Evolutionary conservation across 1,140 invertebrate species (phyloP).

Genomic region (Cyclargus thomasi): DNA sequence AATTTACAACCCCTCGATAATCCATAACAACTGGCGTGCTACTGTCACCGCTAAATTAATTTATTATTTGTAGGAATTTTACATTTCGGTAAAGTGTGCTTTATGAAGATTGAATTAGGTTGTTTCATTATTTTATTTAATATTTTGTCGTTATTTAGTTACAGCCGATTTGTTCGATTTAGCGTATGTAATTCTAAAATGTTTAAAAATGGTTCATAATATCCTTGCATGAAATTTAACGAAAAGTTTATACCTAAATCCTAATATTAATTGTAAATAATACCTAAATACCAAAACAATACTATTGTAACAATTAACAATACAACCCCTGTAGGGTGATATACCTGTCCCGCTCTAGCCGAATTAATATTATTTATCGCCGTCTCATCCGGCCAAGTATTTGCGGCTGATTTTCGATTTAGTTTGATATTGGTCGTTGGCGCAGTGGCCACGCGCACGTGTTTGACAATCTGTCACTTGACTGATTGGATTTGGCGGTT

Average conservation of each 20-base stretch:
- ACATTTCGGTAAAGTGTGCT: not conserved
- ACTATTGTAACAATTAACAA: not conserved
- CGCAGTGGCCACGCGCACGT: not conserved
- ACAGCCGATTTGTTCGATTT: too few species aligned
- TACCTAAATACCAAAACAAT: not conserved
- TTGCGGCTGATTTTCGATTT: constrained; percentile 8
- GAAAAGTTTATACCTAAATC: not conserved
- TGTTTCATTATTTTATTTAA: too few species aligned
- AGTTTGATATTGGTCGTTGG: constrained; percentile 4
- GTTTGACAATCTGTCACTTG: not conserved
- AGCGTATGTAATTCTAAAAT: too few species aligned
- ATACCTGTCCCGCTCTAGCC: constrained; percentile 2
- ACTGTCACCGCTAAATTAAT: not conserved
- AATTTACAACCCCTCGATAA: constrained; percentile 34
- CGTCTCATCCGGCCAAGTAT: not conserved
- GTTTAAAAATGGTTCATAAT: too few species aligned
- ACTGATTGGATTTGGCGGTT: not conserved
- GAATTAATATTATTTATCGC: constrained; percentile 1
- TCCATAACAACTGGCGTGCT: not conserved
- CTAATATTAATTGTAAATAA: not conserved
- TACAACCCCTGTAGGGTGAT: not conserved
- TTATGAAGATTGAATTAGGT: too few species aligned
- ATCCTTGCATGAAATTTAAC: not conserved
- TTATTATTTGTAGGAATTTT: constrained; percentile 8
- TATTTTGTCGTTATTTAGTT: too few species aligned